These are phyloP conservation scores for Dromius quadrimaculatus DNA, from an alignment of 2,888 invertebrate genomes.

Conservation along the genomic window DNA sequence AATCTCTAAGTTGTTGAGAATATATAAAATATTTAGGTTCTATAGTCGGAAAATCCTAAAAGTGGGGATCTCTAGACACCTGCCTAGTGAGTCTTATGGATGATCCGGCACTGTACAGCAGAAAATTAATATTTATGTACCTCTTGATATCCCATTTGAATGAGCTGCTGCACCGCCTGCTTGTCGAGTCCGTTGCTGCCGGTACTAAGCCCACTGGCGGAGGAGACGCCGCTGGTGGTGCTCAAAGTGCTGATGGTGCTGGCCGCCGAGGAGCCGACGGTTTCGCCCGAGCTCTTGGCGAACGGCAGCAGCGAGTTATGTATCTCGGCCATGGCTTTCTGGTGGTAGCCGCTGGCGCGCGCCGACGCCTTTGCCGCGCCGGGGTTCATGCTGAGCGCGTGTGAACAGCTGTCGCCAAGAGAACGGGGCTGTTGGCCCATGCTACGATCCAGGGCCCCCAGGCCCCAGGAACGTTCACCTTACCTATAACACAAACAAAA, in stretches of 20 bases:
- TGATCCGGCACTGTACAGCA: no score
- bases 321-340: constrained; percentile 89
- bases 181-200: constrained; percentile 69
- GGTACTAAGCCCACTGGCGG: constrained; percentile 70
- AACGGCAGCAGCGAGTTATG: constrained; percentile 86
- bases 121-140: constrained; percentile 67
- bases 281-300: constrained; percentile 77
- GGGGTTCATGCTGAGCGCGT: constrained; percentile 73
- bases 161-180: constrained; percentile 75
- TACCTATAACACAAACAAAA: no score
- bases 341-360: constrained; percentile 84
- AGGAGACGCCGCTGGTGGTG: constrained; percentile 73
- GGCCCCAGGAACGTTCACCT: constrained; percentile 59
- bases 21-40: no score
- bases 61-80: no score
- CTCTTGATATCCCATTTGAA: constrained; percentile 82
- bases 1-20: no score
- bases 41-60: no score
- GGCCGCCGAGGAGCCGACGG: constrained; percentile 78
- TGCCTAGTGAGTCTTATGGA: no score
- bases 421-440: constrained; percentile 69
- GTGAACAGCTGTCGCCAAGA: constrained; percentile 67
- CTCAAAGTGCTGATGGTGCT: constrained; percentile 78
- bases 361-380: constrained; percentile 70
- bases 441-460: constrained; percentile 71